Evolutionary conservation across 2,113 vertebrate genomes (phyloP).

Genomic region (Menidia beryllina): DNA sequence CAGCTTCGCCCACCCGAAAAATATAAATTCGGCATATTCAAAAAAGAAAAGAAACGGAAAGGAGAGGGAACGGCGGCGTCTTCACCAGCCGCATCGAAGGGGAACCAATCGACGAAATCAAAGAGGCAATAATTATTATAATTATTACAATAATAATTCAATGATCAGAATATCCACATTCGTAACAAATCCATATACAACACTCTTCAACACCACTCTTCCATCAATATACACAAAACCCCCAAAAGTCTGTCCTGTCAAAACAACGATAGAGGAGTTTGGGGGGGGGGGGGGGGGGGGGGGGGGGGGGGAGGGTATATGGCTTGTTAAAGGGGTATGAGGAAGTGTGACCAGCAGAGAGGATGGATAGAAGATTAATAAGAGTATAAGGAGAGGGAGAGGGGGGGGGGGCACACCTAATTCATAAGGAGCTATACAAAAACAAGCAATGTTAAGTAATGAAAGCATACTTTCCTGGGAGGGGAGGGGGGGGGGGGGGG

Average conservation of each 20-base stretch:
- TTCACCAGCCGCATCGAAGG: constrained; percentile 79
- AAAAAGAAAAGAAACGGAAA: constrained; percentile 54
- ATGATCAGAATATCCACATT: constrained; percentile 87
- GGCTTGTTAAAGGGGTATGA: constrained; percentile 83
- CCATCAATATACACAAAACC: constrained; percentile 85
- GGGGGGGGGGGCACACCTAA: constrained; percentile 83
- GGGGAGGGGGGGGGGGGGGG: too few relatives aligned
- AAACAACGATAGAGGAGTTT: constrained; percentile 77
- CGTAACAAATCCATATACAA: constrained; percentile 86
- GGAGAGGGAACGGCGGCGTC: constrained; percentile 70
- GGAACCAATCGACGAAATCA: constrained; percentile 80
- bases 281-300: constrained; percentile 59
- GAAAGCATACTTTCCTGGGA: constrained; percentile 64
- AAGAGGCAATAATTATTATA: constrained; percentile 83
- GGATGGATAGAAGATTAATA: constrained; percentile 66
- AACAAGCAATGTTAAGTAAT: constrained; percentile 74
- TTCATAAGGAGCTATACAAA: constrained; percentile 78
- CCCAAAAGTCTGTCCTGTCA: constrained; percentile 83
- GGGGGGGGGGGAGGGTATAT: constrained; percentile 71
- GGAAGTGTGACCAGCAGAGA: constrained; percentile 72
- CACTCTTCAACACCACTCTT: constrained; percentile 86
- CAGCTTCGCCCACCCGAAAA: constrained; percentile 84
- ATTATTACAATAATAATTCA: constrained; percentile 83
- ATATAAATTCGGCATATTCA: constrained; percentile 85
- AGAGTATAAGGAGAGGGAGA: constrained; percentile 72